Conservation (phyloP, 2,797 vertebrate genomes). For the Pantherophis alleghaniensis region DNA sequence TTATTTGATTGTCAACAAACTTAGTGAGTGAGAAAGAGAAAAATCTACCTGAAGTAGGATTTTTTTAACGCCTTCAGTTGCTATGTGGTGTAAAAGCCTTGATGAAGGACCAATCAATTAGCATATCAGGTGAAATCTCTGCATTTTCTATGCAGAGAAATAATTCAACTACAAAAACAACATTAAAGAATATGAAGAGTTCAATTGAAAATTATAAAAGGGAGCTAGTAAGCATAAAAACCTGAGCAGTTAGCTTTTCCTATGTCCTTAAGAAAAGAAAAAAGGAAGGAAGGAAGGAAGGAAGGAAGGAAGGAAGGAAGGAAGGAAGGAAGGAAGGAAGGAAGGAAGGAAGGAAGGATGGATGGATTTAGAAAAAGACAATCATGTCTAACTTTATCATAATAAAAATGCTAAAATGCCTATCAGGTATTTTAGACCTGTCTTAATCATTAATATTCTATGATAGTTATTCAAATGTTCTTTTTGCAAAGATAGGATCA, state of each 20-base stretch:
- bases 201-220: conserved; percentile 41
- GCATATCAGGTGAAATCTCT: background rate
- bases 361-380: background rate
- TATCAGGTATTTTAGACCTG: background rate
- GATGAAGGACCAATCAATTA: conserved; percentile 30
- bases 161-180: conserved; percentile 23
- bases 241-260: background rate
- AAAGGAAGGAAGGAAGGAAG: background rate
- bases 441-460: background rate
- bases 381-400: background rate
- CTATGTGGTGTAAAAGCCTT: conserved; percentile 1
- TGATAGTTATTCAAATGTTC: background rate
- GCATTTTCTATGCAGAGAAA: background rate
- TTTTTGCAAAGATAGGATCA: background rate
- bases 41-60: fast-evolving
- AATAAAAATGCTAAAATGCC: background rate
- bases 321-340: background rate
- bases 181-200: background rate
- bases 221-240: conserved; percentile 33
- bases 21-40: background rate
- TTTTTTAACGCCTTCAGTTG: conserved; percentile 14
- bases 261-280: background rate
- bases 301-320: background rate
- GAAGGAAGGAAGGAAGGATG: background rate
- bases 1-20: background rate